Evolutionary conservation across 2,888 invertebrate species (phyloP), one percentile per base, ranked within the genome.

Genomic region (Helleia helle): DNA sequence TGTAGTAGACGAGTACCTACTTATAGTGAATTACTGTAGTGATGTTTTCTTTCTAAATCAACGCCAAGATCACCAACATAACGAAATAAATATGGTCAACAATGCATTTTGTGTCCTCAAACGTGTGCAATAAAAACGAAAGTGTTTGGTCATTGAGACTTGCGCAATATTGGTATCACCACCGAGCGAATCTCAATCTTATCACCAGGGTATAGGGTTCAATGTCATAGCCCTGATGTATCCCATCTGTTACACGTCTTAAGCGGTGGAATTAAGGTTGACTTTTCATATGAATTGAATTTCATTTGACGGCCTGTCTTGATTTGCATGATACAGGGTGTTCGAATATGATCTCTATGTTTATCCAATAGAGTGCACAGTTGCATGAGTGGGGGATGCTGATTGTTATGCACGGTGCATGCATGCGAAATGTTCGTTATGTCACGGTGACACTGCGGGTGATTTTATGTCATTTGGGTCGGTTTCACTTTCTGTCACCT

Each of bases 91-190:
- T n/a, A n/a, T n/a, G n/a, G n/a, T n/a, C 34, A 18, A 34, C 34
- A 34, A 22, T 34, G 25, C 31, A 31, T 7, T 25, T n/a, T 26
- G 15, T 25, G 31, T 26, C 24, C 31, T 31, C 30, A 31, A 40
- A 40, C 31, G 15, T 26, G 29, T 37, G 40, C 36, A 48, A 47
- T 45, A 48, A 51, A 54, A 55, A 49, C 40, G 54, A 55, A 55
- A 55, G 54, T 48, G 44, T 30, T 31, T 30, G 18, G 40, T 27
- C 42, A 44, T 50, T 48, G 47, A 49, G 42, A 36, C 44, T 52
- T 51, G 43, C 46, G 47, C 49, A 55, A 55, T 42, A 37, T n/a
- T 30, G 40, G 28, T 30, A n/a, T 40, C 18, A 15, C 29, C 17
- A 36, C 17, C 22, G 9, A 13, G 13, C 26, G 17, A 47, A 13